Evolutionary conservation across 2,888 invertebrate genomes (phyloP), one percentile per base, ranked within the genome.

Genomic region (Agrotis puta): DNA sequence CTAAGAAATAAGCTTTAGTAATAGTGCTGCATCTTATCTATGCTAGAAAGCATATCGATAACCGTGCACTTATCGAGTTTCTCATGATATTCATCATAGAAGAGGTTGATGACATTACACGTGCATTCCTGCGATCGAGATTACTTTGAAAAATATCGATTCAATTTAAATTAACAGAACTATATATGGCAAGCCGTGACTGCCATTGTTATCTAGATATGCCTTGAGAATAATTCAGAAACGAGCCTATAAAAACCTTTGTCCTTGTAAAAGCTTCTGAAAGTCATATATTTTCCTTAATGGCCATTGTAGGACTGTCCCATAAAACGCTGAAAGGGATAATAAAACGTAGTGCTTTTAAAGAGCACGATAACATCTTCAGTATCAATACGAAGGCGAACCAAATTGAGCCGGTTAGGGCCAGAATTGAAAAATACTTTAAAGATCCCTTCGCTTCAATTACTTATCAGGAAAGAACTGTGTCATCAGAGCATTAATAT

Each of bases 161-260:
- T 85, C 77, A 83, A 86, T 86, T 86, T 76, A 86, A 85, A 85
- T 85, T 11, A 68, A 68, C 22, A 43, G 54, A 43, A 63, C 62
- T 61, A 58, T 48, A 61, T 75, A 85, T 63, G 85, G 76, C 22
- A n/a, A 18, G 61, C 62, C 54, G 39, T 64, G 74, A 48, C 69
- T 69, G 33, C 43, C 63, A 69, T 74, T 54, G 58, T 68, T 64
- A 50, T 63, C 59, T 64, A 47, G 53, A 33, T 62, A 56, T 59
- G 70, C 22, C 33, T 22, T 56, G 51, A 63, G 45, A 54, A 51
- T 54, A 59, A 54, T 63, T 75, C 53, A 63, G 22, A 33, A 61
- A 11, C 9, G 6, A n/a, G 39, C 14, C 33, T 62, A 24, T 51
- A 57, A 33, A 33, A 54, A 27, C 27, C 11, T 4, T 4, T 64